These are phyloP conservation scores for Daktulosphaira vitifoliae DNA, from an alignment of 1,140 invertebrate genomes.

Conservation along the genomic window DNA sequence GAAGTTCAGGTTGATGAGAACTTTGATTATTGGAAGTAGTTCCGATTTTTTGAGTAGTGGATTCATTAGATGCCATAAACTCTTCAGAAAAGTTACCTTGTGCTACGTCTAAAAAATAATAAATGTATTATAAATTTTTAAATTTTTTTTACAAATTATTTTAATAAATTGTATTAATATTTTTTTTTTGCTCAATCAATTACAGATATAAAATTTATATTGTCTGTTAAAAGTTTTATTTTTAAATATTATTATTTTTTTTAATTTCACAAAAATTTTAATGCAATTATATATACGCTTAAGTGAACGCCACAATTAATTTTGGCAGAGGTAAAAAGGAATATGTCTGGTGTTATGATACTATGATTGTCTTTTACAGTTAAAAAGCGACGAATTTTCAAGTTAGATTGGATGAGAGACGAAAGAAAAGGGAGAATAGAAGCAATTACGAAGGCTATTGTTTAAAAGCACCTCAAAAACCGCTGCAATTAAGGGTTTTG, in stretches of 20 bases:
- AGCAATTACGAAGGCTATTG: constrained; percentile 28
- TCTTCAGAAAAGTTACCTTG: constrained; percentile 65
- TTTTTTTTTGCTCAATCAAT: too few relatives aligned
- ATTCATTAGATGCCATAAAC: constrained; percentile 43
- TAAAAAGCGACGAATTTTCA: constrained; percentile 12
- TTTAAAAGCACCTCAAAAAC: constrained; percentile 27
- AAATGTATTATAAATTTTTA: too few relatives aligned
- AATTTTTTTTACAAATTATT: too few relatives aligned
- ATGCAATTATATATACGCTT: too few relatives aligned
- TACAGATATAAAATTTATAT: too few relatives aligned
- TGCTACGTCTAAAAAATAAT: constrained; percentile 52
- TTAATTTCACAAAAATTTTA: too few relatives aligned
- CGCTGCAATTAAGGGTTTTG: constrained; percentile 31
- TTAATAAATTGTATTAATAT: too few relatives aligned
- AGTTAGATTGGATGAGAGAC: background rate
- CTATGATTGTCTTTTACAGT: constrained; percentile 21
- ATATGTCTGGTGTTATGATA: too few relatives aligned
- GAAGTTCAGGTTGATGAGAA: background rate
- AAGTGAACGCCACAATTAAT: constrained; percentile 1
- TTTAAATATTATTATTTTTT: too few relatives aligned
- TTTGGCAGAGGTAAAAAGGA: too few relatives aligned
- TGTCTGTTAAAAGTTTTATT: too few relatives aligned
- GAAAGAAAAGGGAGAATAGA: constrained; percentile 6
- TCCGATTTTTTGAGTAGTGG: constrained; percentile 45
- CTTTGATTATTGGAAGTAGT: background rate